These are phyloP conservation scores for Notoglanidium macrostoma DNA, from an alignment of 2,797 vertebrate genomes.

Conservation along the genomic window DNA sequence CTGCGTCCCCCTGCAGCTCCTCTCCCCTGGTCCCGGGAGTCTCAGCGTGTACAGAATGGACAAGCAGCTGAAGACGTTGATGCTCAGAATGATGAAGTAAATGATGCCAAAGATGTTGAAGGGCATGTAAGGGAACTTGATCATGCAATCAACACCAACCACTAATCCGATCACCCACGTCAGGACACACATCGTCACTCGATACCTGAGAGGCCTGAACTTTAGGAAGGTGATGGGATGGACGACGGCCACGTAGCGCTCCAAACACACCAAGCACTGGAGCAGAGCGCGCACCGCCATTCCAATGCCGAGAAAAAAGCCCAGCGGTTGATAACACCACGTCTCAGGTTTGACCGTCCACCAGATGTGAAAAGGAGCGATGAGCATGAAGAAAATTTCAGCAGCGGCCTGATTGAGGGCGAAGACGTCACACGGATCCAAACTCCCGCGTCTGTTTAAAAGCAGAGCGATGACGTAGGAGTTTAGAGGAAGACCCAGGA, in stretches of 20 bases:
- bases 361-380: conserved; percentile 5
- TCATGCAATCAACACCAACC: neutral
- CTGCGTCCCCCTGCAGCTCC: neutral
- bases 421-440: conserved; percentile 17
- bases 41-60: conserved; percentile 17
- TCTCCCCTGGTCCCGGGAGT: neutral
- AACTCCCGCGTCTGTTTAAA: neutral
- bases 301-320: neutral
- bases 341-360: neutral
- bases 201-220: conserved; percentile 5
- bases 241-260: conserved; percentile 26
- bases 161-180: neutral
- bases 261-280: conserved; percentile 20
- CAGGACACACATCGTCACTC: neutral
- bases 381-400: conserved; percentile 26
- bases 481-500: too few species aligned
- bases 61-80: conserved; percentile 1
- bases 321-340: neutral
- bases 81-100: neutral
- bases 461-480: too few species aligned
- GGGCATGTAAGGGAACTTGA: neutral
- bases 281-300: neutral
- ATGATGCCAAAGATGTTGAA: neutral
- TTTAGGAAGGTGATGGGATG: conserved; percentile 18
- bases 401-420: conserved; percentile 11